Conservation (phyloP, 2,113 vertebrate genomes). For the Recurvirostra avosetta region DNA sequence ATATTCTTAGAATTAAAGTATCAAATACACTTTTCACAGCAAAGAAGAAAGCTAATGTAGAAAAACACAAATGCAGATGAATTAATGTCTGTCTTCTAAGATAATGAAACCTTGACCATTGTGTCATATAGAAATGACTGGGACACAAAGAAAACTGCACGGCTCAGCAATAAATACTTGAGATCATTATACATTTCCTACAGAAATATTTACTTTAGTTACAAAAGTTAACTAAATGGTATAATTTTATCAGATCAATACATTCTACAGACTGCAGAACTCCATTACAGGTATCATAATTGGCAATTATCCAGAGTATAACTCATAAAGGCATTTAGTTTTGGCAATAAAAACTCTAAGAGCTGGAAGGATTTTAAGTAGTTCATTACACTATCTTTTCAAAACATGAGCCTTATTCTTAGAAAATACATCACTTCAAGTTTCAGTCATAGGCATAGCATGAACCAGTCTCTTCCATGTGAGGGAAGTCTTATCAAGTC, state of each 20-base stretch:
- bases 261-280: neutral
- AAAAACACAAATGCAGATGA: neutral
- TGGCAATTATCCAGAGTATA: neutral
- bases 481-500: neutral
- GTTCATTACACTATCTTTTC: neutral
- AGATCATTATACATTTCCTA: neutral
- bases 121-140: neutral
- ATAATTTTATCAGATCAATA: neutral
- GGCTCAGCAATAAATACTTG: neutral
- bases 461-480: neutral
- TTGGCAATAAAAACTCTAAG: neutral
- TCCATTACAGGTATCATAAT: neutral
- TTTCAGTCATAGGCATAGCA: neutral
- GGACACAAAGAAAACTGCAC: neutral
- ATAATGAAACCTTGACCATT: neutral
- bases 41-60: neutral
- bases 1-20: neutral
- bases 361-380: neutral
- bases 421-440: neutral
- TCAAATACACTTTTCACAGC: neutral
- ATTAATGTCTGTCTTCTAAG: neutral
- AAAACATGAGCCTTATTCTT: neutral
- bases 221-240: neutral
- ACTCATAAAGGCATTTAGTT: neutral
- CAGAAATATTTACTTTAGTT: neutral